Evolutionary conservation across 2,888 invertebrate species (phyloP), one percentile per base, ranked within the genome.

Genomic region (Idaea dimidiata): DNA sequence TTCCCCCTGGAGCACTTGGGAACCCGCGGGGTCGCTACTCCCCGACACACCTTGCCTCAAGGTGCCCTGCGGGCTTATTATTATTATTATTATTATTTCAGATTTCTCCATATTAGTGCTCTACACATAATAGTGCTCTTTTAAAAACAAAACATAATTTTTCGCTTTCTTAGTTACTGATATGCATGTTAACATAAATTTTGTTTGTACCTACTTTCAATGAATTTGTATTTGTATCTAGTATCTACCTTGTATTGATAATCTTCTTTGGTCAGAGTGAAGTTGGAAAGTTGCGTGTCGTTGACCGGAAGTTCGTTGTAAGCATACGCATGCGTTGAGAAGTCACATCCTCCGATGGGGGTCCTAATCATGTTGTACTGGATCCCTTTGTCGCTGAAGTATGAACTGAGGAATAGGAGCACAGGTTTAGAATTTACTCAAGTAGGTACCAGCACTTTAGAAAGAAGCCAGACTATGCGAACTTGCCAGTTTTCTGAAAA

Each of bases 261-360:
- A 82, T 97, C 97, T 79, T 97, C 97, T 0, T 75, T 58, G 0
- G 94, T 81, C 0, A 97, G 89, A 0, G 93, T 84, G 80, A 96
- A 97, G 66, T 93, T 88, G 1, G 82, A 74, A 17, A 98, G 87
- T 0, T 82, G 73, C 0, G 79, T 76, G 68, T 95, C 94, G 72
- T 95, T 93, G n/a, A 78, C 80, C 0, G 91, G 88, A 0, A 71
- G 60, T 60, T 94, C 94, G 78, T 95, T 95, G 80, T 97, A 97
- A 0, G 97, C 95, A 87, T 98, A 98, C 0, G 94, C 84, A 56
- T 88, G 93, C 0, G 94, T 94, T 0, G 97, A 97, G 87, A 97
- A 98, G 86, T 98, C 98, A 57, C 94, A 93, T 7, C 97, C 97
- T 0, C 95, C 97, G 64, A 98, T 96, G 0, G 85, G 85, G 0